Base-by-base conservation (phyloP, 2,113 vertebrate genomes). In the Pluvianellus socialis region DNA sequence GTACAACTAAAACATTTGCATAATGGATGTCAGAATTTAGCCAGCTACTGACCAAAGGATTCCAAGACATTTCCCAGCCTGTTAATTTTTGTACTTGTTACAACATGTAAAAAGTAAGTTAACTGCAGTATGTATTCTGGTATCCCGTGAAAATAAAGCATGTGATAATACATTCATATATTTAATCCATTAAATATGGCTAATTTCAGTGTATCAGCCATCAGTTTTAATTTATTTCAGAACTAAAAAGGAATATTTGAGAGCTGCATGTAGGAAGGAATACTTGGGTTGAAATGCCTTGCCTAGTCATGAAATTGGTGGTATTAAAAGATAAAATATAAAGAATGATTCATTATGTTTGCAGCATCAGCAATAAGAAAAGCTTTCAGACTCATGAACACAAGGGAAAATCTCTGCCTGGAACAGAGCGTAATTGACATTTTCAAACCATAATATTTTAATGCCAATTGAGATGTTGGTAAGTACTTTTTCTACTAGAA, bases 281-380 rank as follows among this genome's bases (percentile, higher is more conserved):
- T 75, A 72, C 47, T 85, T 65, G 20, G 8, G 79, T 28, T 74
- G 47, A 80, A 95, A 86, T 72, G 53, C 58, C 58, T 73, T 92
- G 45, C 14, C 61, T 94, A 62, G 47, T 93, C 74, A 88, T 74
- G 55, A 92, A 94, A 92, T 44, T 82, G 19, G 52, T 90, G 49
- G 33, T 83, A 86, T 82, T 92, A 88, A 72, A 96, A 88, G 70
- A 84, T 53, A 44, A 77, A 97, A 88, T 55, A 65, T 59, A 94
- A 92, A 55, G 79, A 93, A n/a, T 88, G 75, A 94, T 91, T 94
- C 68, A 97, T 79, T 82, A 67, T 52, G 44, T 95, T 96, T 96
- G 82, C 50, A 93, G 50, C 66, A 58, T 87, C 76, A 94, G 59
- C 80, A 95, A 74, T 72, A 94, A 86, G 56, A 88, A 88, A 94